Evolutionary conservation across 2,797 vertebrate genomes (phyloP), one percentile per base, ranked within the genome.

Genomic region (Pseudochirops corinnae): DNA sequence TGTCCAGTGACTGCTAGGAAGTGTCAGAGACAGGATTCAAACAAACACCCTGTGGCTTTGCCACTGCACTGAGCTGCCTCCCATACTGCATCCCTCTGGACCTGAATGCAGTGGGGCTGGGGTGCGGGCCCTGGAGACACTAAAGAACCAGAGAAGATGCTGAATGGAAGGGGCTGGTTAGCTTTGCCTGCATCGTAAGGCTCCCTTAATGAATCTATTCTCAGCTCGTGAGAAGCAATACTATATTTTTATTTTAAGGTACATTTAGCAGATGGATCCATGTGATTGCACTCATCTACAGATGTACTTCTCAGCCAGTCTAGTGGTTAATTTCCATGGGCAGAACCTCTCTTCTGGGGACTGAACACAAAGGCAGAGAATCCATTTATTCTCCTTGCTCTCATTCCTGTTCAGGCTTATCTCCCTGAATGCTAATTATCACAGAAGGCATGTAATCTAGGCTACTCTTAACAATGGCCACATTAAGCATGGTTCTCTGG

Each of bases 311-410:
- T 29, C 82, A 24, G 33, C 91, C 50, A 93, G 26, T 92, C 7
- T n/a, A 58, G 28, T 50, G 31, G 1, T 93, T 56, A 90, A 46
- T 82, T 46, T 82, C 18, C 74, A 46, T 95, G 82, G 18, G 16
- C 60, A 39, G 56, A 57, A n/a, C 31, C 0, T 10, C 50, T 57
- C 33, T 94, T 82, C 53, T 93, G 52, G 90, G 56, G 62, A 3
- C 62, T 90, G 60, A 16, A 67, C 60, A 14, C 31, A 93, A 91
- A 74, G 93, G n/a, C 90, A 93, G 93, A 90, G 67, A 82, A 21
- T 31, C 4, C 62, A 3, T 96, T 97, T 90, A 87, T 97, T 95
- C 93, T 95, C 90, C 28, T 46, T 90, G 26, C 94, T 96, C 60
- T n/a, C 21, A 90, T 92, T 82, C 10, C 58, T 53, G 24, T 53